Evolutionary conservation across 1,140 invertebrate genomes (phyloP), one percentile per base, ranked within the genome.

Genomic region (Phthorimaea operculella): DNA sequence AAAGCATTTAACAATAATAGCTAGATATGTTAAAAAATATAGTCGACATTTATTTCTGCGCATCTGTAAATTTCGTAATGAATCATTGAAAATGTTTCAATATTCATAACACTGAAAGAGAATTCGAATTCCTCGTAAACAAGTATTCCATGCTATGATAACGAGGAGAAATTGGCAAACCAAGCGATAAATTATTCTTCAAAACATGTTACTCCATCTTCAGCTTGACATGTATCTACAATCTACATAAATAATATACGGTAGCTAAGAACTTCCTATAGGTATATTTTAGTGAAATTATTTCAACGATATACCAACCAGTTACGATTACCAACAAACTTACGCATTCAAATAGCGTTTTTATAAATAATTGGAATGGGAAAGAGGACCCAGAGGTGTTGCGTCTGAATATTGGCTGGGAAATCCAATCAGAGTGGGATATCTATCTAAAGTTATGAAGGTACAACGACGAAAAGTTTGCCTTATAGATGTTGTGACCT

Each of bases 351-450:
- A 49, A 50, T 18, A 33, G 51, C 11, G 33, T 14, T 42, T 8
- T 11, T 12, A 52, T n/a, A 52, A 9, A 14, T 5, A 5, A 52
- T 6, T 17, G 4, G 6, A 52, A 11, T 10, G 1, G 6, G 9
- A 51, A 51, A 51, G 28, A 17, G 14, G 12, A 33, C 21, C 50
- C 12, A 14, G 28, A 55, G 47, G 16, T 34, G 34, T 55, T 55
- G 33, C 52, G 52, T 54, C 48, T n/a, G 45, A 33, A 55, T 28
- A 45, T 48, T 49, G 33, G 36, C 33, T 17, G 33, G 11, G 33
- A 14, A 55, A 49, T 55, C 44, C 45, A 55, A 48, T 55, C 53
- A 12, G n/a, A 16, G 14, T 45, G 53, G 11, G 17, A 6, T 47
- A 47, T 47, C n/a, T n/a, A n/a, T 45, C 36, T 16, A 45, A n/a